These are phyloP conservation scores for Tenthredo scrophulariae DNA, from an alignment of 2,888 invertebrate species.

Conservation along the genomic window DNA sequence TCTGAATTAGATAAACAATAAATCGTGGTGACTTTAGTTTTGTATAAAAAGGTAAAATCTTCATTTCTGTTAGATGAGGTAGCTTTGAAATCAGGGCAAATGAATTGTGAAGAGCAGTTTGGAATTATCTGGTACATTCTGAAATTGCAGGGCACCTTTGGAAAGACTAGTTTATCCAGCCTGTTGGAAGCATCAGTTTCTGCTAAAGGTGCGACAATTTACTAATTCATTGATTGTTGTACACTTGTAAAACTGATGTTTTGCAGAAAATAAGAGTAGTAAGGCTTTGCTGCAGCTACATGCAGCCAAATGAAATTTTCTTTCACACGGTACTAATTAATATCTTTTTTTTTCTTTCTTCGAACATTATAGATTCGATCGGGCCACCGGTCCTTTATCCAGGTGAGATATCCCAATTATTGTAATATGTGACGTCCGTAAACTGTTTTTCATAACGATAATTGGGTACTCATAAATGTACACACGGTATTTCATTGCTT, in stretches of 20 bases:
- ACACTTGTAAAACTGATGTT: conserved; percentile 33
- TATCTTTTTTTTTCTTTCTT: conserved; percentile 54
- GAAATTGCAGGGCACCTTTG: conserved; percentile 71
- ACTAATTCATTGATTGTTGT: conserved; percentile 45
- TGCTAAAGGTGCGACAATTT: conserved; percentile 74
- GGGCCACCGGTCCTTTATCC: conserved; percentile 71
- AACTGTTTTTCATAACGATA: neutral
- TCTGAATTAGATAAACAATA: neutral
- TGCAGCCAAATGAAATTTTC: conserved; percentile 13
- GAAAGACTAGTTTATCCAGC: conserved; percentile 77
- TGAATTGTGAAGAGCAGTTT: conserved; percentile 4
- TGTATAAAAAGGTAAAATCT: neutral
- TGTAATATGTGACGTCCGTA: conserved; percentile 5
- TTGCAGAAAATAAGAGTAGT: neutral
- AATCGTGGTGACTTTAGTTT: neutral
- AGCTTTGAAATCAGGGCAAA: conserved; percentile 33
- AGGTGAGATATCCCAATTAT: conserved; percentile 70
- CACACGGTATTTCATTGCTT: neutral
- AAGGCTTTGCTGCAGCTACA: conserved; percentile 1
- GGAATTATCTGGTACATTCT: conserved; percentile 14
- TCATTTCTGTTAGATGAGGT: neutral
- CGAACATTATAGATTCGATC: conserved; percentile 69
- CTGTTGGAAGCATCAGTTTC: conserved; percentile 77
- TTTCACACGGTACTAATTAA: conserved; percentile 32
- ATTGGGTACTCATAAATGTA: conserved; percentile 13